Percentiles rank a stretch among this genome's conserved stretches.
Conservation (phyloP, 1,140 invertebrate species). For the Procambarus virginalis region DNA sequence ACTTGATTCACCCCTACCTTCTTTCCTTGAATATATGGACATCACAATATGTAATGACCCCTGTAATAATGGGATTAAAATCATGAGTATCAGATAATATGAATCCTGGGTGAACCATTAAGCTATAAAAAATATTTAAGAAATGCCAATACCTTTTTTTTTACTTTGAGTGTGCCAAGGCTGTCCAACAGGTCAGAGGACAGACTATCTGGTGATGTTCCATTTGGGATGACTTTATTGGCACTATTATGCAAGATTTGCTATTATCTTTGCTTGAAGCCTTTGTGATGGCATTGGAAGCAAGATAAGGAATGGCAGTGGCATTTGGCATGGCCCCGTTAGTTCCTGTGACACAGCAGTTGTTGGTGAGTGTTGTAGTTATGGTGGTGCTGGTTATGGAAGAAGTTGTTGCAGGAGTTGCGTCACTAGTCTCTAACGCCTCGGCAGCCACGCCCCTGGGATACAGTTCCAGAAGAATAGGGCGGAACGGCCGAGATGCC, state of each 20-base stretch:
- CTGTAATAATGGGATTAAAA: no score
- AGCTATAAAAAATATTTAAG: no score
- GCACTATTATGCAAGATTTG: slow-evolving; percentile 15
- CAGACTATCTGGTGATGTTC: slow-evolving; percentile 41
- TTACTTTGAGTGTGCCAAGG: slow-evolving; percentile 35
- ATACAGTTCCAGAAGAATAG: slow-evolving; percentile 83
- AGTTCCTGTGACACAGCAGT: slow-evolving; percentile 21
- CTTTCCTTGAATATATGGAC: no score
- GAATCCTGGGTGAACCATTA: no score
- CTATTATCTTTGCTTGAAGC: slow-evolving; percentile 3
- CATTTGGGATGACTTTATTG: slow-evolving; percentile 40
- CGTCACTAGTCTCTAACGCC: slow-evolving; percentile 1
- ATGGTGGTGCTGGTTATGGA: neutral
- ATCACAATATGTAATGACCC: no score
- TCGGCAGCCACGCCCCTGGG: slow-evolving; percentile 33
- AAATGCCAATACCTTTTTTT: slow-evolving; percentile 36
- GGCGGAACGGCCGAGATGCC: slow-evolving; percentile 95
- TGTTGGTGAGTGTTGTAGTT: slow-evolving; percentile 26
- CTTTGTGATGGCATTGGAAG: neutral
- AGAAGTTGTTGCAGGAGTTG: slow-evolving; percentile 25
- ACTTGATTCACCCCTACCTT: no score
- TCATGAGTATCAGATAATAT: no score
- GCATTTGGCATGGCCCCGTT: slow-evolving; percentile 30
- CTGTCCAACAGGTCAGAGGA: slow-evolving; percentile 43
- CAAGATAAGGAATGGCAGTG: neutral